These are phyloP conservation scores for Psittacara wagleri DNA, from an alignment of 2,113 vertebrate species.

Conservation along the genomic window DNA sequence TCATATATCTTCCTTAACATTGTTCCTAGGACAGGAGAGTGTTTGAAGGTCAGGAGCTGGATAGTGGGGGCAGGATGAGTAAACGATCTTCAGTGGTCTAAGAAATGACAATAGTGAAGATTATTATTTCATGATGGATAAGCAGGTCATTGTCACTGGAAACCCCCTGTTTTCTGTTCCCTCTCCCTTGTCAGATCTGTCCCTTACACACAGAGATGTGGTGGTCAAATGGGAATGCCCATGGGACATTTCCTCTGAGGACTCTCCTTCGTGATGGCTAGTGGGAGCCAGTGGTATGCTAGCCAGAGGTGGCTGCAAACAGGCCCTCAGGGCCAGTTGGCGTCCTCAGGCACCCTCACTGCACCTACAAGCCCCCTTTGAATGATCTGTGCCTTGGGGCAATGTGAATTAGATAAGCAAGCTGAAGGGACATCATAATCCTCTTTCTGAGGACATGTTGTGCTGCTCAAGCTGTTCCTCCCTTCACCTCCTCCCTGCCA, in stretches of 20 bases:
- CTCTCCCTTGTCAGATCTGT: background rate
- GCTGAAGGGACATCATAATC: background rate
- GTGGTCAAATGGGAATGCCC: background rate
- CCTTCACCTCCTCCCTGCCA: background rate
- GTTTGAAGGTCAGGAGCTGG: slow-evolving; percentile 18
- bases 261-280: background rate
- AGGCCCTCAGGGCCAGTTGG: background rate
- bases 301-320: background rate
- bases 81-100: background rate
- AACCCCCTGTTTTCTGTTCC: background rate
- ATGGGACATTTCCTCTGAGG: fast-evolving
- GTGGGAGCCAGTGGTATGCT: fast-evolving
- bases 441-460: background rate
- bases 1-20: background rate
- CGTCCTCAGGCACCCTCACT: background rate
- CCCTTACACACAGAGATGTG: background rate
- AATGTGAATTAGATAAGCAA: background rate
- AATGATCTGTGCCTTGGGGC: background rate
- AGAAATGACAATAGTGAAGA: background rate
- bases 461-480: background rate
- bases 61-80: background rate
- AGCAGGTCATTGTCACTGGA: background rate
- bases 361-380: background rate
- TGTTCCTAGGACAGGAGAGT: fast-evolving
- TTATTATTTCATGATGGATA: background rate